Base-by-base conservation (phyloP, 2,797 vertebrate genomes). In the Xiphophorus birchmanni region DNA sequence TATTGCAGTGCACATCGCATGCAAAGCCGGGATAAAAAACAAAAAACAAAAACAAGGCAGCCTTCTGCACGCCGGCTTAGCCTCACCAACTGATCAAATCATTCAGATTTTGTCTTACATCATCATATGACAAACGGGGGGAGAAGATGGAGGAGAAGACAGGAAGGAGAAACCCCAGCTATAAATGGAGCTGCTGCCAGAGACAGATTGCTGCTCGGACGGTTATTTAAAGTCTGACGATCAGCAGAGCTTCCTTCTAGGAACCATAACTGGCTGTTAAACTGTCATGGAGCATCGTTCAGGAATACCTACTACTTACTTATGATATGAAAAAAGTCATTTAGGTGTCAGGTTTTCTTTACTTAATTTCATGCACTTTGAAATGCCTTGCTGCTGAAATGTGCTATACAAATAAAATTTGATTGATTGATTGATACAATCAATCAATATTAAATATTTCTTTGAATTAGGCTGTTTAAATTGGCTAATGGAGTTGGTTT, bases 191-290 rank as follows among this genome's bases (percentile, higher is more conserved):
- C 77, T 82, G 83, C 84, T 84, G 89, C 86, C 88, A 89, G 82
- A 85, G 89, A 89, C 80, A 83, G 88, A 85, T 71, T 67, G 79
- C 83, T 75, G 74, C 75, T 65, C 63, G 10, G 60, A 47, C 74
- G 47, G 82, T 87, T 94, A 93, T 92, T 92, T 93, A 89, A 89
- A 91, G 89, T 77, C 73, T 83, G 86, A 74, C 73, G 81, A 84
- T 86, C 81, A 86, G 80, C 67, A 7, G 2, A 4, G 35, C 67
- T 77, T 84, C 72, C 69, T 86, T 87, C 87, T 76, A 89, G 78
- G 87, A 87, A 84, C 77, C 80, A 82, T 32, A 67, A 67, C 35
- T 67, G 15, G 7, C 35, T 40, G 21, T 65, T 65, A 67, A 21
- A 40, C 63, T 11, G 17, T 40, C 63, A 40, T 40, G 35, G 74